These are phyloP conservation scores for Psittacula derbiana DNA, from an alignment of 2,797 vertebrate species.

Conservation along the genomic window DNA sequence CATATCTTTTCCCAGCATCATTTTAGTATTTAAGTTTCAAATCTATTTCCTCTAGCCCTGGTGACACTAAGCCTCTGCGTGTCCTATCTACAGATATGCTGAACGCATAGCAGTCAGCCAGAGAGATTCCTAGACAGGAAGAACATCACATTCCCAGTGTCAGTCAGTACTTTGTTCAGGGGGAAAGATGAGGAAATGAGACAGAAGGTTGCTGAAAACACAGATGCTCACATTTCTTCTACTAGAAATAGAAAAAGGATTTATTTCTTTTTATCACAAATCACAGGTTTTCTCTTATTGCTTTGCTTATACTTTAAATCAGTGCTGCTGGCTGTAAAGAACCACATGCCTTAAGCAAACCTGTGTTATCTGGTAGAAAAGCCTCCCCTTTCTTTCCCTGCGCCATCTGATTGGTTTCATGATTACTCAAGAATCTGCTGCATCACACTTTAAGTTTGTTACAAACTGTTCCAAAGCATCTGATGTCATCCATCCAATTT, in stretches of 20 bases:
- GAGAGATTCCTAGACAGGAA: not conserved
- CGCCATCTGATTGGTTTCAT: not conserved
- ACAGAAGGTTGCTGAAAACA: constrained; percentile 46
- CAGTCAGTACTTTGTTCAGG: not conserved
- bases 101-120: not conserved
- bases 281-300: not conserved
- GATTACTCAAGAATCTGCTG: not conserved
- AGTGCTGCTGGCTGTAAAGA: not conserved
- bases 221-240: constrained; percentile 31
- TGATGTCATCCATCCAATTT: not conserved
- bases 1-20: not conserved
- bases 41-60: not conserved
- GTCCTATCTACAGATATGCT: not conserved
- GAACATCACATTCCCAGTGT: not conserved
- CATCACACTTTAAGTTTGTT: not conserved
- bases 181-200: not conserved
- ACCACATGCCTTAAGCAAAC: not conserved
- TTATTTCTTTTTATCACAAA: constrained; percentile 10
- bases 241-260: not conserved
- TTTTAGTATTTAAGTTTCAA: not conserved
- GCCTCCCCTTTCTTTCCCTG: not conserved
- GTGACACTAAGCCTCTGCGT: not conserved
- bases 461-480: not conserved
- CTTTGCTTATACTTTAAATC: not conserved
- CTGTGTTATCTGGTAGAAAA: not conserved